Evolutionary conservation across 2,113 vertebrate species (phyloP).

Genomic region (Perca schrenkii): DNA sequence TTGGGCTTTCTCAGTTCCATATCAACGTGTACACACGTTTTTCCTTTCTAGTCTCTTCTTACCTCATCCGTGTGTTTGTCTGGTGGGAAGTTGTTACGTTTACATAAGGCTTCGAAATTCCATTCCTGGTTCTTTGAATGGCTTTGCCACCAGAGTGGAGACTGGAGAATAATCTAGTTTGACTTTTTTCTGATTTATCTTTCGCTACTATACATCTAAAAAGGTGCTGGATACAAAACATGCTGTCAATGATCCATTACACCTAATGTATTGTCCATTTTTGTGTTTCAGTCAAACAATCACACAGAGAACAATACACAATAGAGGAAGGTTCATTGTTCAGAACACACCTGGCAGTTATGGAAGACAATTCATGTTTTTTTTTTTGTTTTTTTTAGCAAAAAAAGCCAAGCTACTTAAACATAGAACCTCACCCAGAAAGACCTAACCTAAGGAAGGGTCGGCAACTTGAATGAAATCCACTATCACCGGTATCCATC

Average conservation of each 20-base stretch:
- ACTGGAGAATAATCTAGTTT: neutral
- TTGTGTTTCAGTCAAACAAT: neutral
- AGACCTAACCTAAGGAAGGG: neutral
- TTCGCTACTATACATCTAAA: neutral
- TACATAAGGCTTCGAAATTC: slow-evolving; percentile 46
- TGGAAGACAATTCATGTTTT: neutral
- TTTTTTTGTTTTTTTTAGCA: too few relatives aligned
- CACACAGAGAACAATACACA: neutral
- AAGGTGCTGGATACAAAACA: neutral
- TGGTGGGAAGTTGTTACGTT: slow-evolving; percentile 44
- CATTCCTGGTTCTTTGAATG: slow-evolving; percentile 27
- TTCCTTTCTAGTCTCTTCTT: neutral
- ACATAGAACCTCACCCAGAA: too few relatives aligned
- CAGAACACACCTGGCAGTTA: neutral
- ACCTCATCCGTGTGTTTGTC: slow-evolving; percentile 34
- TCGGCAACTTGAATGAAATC: neutral
- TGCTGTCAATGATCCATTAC: neutral
- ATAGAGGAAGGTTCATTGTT: neutral
- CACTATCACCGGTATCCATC: neutral
- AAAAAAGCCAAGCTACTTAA: too few relatives aligned
- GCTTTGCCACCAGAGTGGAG: neutral
- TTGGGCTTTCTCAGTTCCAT: slow-evolving; percentile 22
- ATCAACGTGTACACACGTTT: slow-evolving; percentile 24
- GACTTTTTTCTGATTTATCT: neutral
- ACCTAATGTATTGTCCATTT: neutral